Conservation (phyloP, 2,797 vertebrate genomes). For the Delichon dasypus region DNA sequence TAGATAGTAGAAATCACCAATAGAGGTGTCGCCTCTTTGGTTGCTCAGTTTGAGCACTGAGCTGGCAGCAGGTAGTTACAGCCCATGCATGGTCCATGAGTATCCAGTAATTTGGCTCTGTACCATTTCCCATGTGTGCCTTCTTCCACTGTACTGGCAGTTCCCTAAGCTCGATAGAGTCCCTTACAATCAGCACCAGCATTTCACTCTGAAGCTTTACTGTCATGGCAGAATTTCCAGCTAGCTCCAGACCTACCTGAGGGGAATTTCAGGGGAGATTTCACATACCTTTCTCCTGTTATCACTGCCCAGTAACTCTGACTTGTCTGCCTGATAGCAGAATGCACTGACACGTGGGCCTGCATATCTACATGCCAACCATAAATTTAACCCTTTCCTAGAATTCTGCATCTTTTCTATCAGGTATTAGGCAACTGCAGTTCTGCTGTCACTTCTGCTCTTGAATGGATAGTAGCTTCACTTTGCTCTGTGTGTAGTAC, state of each 20-base stretch:
- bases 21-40: background rate
- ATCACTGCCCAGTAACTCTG: background rate
- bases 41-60: background rate
- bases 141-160: background rate
- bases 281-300: background rate
- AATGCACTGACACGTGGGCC: background rate
- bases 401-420: background rate
- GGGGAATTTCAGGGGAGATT: background rate
- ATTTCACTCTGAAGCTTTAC: background rate
- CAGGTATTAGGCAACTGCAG: background rate
- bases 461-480: background rate
- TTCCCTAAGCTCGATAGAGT: background rate
- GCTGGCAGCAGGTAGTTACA: background rate
- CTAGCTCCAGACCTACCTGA: background rate
- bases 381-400: background rate
- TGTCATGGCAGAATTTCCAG: background rate
- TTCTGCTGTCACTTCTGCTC: background rate
- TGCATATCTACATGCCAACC: background rate
- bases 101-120: background rate
- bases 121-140: background rate
- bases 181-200: background rate
- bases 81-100: background rate
- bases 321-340: background rate
- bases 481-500: background rate
- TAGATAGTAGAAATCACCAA: background rate